Percentiles rank a stretch among this genome's conserved stretches.
Evolutionary conservation across 1,140 invertebrate genomes (phyloP).

Genomic region (Harpegnathos saltator): DNA sequence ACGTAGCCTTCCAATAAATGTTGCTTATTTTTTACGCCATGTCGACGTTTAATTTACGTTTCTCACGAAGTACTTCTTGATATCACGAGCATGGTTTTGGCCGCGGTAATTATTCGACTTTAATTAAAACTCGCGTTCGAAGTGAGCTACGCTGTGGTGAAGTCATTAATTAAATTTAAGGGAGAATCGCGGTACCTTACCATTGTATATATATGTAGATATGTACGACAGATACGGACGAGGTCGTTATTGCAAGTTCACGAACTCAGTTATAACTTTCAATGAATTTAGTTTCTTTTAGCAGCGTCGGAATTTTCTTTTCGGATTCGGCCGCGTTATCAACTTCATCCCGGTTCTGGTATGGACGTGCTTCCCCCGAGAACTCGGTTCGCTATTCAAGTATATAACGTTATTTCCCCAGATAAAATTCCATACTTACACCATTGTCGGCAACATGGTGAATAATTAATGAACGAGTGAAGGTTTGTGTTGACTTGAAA

Average conservation of each 20-base stretch:
- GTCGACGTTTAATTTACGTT: slow-evolving; percentile 31
- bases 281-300: slow-evolving; percentile 63
- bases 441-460: neutral
- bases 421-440: slow-evolving; percentile 28
- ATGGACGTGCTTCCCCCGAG: neutral
- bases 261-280: slow-evolving; percentile 77
- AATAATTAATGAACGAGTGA: slow-evolving; percentile 13
- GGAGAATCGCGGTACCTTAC: slow-evolving; percentile 64
- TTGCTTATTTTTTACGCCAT: slow-evolving; percentile 39
- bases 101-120: slow-evolving; percentile 76
- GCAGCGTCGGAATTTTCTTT: slow-evolving; percentile 39
- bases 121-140: slow-evolving; percentile 78
- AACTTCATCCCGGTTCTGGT: slow-evolving; percentile 11
- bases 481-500: slow-evolving; percentile 24
- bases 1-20: neutral
- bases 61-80: slow-evolving; percentile 37
- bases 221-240: slow-evolving; percentile 67
- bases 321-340: slow-evolving; percentile 29
- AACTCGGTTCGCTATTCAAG: slow-evolving; percentile 1
- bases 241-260: slow-evolving; percentile 73
- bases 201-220: slow-evolving; percentile 53
- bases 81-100: slow-evolving; percentile 45
- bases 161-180: slow-evolving; percentile 76
- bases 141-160: slow-evolving; percentile 34
- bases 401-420: slow-evolving; percentile 34